These are phyloP conservation scores for Lepidotrigona ventralis DNA, from an alignment of 1,140 invertebrate species.

Conservation along the genomic window DNA sequence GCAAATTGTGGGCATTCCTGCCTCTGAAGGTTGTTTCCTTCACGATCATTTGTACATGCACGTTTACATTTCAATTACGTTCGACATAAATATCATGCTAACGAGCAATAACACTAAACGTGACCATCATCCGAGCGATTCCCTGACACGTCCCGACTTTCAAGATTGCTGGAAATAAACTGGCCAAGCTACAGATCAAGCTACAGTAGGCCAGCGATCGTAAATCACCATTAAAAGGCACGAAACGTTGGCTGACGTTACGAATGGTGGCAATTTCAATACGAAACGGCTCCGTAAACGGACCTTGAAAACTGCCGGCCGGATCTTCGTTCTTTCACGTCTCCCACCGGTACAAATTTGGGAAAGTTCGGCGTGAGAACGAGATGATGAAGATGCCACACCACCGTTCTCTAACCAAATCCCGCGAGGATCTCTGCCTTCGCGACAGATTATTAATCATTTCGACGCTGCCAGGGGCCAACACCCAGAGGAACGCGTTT, in stretches of 20 bases:
- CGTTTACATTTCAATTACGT: not conserved
- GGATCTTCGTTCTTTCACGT: not conserved
- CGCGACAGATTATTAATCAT: constrained; percentile 62
- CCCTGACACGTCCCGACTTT: not conserved
- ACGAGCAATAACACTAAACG: not conserved
- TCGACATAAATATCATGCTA: not conserved
- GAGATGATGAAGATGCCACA: constrained; percentile 61
- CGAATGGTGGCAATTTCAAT: constrained; percentile 58
- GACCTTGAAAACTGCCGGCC: constrained; percentile 14
- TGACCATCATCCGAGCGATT: not conserved
- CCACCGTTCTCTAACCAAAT: constrained; percentile 55
- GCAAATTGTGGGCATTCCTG: not conserved
- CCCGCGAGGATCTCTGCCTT: constrained; percentile 49
- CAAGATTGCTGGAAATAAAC: constrained; percentile 11
- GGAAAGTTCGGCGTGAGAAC: constrained; percentile 21
- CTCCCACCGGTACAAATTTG: constrained; percentile 14
- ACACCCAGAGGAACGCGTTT: constrained; percentile 47
- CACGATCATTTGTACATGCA: not conserved
- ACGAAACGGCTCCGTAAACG: constrained; percentile 36
- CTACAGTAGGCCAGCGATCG: not conserved
- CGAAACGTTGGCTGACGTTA: constrained; percentile 44
- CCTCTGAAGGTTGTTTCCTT: no score
- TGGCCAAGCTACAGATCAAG: not conserved
- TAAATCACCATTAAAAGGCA: constrained; percentile 63
- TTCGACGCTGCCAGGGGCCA: constrained; percentile 39